Base-by-base conservation (phyloP, 92 coral and sea anemone genomes). In the Blastomussa wellsi region DNA sequence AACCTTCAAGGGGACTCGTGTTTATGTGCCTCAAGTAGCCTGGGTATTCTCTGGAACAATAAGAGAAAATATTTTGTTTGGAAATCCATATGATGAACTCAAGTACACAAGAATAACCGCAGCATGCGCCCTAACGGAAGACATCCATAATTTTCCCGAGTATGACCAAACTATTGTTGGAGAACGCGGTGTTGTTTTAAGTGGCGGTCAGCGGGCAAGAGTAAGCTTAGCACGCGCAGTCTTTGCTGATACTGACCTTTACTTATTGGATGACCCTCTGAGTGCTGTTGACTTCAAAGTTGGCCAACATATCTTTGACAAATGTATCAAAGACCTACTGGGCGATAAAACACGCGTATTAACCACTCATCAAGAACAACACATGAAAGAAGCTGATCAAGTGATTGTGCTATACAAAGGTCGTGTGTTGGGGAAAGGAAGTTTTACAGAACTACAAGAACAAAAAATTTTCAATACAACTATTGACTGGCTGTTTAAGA, bases 31-130 rank as follows among this genome's bases (percentile, higher is more conserved):
- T 73, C 91, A 88, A 38, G 52, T 77, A 22, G 84, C 91, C 7
- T 88, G 91, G 91, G 91, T 88, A 15, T 82, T n/a, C 53, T 67
- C 87, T 68, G 91, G 91, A 51, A 74, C 91, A 22, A 39, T 88
- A 66, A 83, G 87, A 73, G 91, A 88, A 44, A 88, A 88, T 79
- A 65, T 65, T 65, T 28, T 65, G 70, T 65, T 65, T 65, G 70
- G 70, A 4, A 36, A 28, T 0, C 70, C 87, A 22, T 88, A 68
- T 48, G 88, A 85, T 19, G 91, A 82, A 42, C 79, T 69, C 52
- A 83, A 74, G 31, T 88, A 88, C 82, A 77, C 83, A 87, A 75
- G 66, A 78, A 87, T 88, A 12, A 88, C 82, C n/a, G 70, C 70
- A 60, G 88, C 87, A n/a, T 88, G 91, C 71, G 91, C 91, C 31